A percentile compares a stretch with the other conserved stretches of the same genome.
Evolutionary conservation across 1,140 invertebrate genomes (phyloP).

Genomic region (Aphis craccivora): DNA sequence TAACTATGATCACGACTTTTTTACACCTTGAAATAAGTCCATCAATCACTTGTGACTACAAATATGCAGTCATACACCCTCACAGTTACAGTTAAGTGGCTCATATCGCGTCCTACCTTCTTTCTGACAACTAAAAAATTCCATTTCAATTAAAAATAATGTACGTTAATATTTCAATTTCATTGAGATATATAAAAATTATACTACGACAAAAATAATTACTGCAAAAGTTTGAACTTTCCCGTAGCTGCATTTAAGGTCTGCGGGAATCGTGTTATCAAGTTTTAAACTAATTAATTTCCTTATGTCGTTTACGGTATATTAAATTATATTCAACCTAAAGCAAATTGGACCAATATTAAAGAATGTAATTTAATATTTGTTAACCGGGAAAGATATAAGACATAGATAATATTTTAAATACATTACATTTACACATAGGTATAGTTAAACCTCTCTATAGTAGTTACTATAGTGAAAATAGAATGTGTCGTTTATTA

Average conservation of each 20-base stretch:
- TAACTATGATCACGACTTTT: not conserved
- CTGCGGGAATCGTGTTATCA: not conserved
- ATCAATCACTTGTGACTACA: not conserved
- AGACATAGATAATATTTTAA: not conserved
- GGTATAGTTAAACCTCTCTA: not conserved
- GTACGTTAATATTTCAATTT: constrained; percentile 13
- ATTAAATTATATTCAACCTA: not conserved
- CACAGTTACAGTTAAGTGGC: not conserved
- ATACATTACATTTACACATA: not conserved
- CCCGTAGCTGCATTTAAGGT: not conserved
- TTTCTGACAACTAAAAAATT: not conserved
- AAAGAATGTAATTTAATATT: not conserved
- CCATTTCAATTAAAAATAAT: not conserved
- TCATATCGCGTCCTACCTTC: not conserved
- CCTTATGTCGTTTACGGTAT: not conserved
- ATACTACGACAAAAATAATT: not conserved
- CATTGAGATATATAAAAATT: not conserved
- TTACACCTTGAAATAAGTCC: constrained; percentile 15
- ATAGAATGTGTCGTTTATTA: not conserved
- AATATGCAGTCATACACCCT: not conserved
- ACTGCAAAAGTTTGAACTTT: not conserved
- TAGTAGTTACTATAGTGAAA: not conserved
- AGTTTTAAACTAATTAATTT: constrained; percentile 43
- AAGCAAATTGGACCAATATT: not conserved
- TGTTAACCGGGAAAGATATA: not conserved